Base-by-base conservation (phyloP, 2,888 invertebrate species). In the Drosophila anomalata region DNA sequence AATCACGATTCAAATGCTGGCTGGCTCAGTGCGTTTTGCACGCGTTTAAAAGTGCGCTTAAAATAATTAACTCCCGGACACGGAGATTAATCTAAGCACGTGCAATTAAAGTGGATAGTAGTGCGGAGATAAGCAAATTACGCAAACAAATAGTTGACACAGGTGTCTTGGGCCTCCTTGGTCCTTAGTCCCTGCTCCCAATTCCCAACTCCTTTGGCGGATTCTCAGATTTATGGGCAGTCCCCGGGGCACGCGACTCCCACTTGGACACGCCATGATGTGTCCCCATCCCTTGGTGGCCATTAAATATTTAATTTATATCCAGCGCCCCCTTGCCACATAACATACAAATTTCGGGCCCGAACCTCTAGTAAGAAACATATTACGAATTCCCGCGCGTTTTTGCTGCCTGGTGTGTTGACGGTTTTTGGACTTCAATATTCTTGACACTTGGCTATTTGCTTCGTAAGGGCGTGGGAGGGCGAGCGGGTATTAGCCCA, bases 71-170 rank as follows among this genome's bases (percentile, higher is more conserved):
- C 50, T 44, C 22, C 53, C 17, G 11, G 39, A 41, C 44, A 42
- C 7, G n/a, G 36, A 62, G 58, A 65, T 65, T 59, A 59, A 52
- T 65, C 65, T 53, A 42, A 39, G 54, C 54, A 20, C 73, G 39
- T 50, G 69, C 62, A 71, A 71, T 71, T 55, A 55, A 62, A 69
- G 41, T 44, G 50, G 54, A 62, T 46, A 62, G 51, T 11, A 29
- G 51, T 36, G 39, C 39, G 24, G 41, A 55, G 72, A 72, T 62
- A 62, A 47, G 54, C 46, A 71, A 70, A 70, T 70, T 70, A 70
- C 69, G 54, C 54, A 70, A 72, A 70, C 69, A 70, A 72, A 62
- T 68, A 71, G 71, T 71, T 68, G 60, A 50, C 47, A 72, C 62
- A 65, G 67, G 67, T 65, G 65, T 62, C 63, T 72, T 51, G 56